phyloP scores from a whole-genome alignment of 1,140 invertebrate species.

The Nebria ingens region DNA sequence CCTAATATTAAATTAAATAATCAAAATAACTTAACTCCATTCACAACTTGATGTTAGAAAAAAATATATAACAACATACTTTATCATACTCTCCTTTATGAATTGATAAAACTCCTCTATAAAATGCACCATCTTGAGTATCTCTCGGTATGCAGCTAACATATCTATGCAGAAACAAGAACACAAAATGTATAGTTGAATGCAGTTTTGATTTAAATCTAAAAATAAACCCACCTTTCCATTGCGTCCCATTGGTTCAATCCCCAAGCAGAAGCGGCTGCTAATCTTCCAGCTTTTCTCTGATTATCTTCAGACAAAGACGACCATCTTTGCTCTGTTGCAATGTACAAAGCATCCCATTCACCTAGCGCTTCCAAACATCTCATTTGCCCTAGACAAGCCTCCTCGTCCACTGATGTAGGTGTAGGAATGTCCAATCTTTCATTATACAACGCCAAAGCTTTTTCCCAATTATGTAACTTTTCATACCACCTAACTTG shows the following conservation, averaged over 20 bases:
- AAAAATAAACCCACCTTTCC: conserved; percentile 42
- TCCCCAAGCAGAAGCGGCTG: conserved; percentile 91
- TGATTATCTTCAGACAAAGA: conserved; percentile 56
- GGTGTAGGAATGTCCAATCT: conserved; percentile 47
- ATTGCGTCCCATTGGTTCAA: conserved; percentile 86
- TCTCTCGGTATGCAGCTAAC: conserved; percentile 77
- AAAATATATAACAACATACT: conserved; percentile 10
- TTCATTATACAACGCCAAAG: conserved; percentile 74
- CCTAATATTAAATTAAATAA: conserved; percentile 22
- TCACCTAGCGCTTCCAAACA: conserved; percentile 95
- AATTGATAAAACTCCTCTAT: conserved; percentile 87
- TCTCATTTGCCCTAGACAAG: conserved; percentile 87
- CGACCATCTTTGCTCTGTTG: conserved; percentile 67
- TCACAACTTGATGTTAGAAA: no score
- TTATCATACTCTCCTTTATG: conserved; percentile 73
- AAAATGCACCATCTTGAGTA: conserved; percentile 90
- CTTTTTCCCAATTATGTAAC: conserved; percentile 96
- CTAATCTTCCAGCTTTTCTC: conserved; percentile 80
- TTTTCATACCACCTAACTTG: conserved; percentile 99
- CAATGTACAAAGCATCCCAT: conserved; percentile 81
- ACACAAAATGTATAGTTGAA: conserved; percentile 11
- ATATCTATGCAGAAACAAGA: conserved; percentile 42
- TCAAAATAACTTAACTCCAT: neutral
- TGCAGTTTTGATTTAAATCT: conserved; percentile 33
- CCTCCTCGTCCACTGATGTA: conserved; percentile 56